Conservation (phyloP, 2,113 vertebrate species). For the Forbesichthys papilliferus region DNA sequence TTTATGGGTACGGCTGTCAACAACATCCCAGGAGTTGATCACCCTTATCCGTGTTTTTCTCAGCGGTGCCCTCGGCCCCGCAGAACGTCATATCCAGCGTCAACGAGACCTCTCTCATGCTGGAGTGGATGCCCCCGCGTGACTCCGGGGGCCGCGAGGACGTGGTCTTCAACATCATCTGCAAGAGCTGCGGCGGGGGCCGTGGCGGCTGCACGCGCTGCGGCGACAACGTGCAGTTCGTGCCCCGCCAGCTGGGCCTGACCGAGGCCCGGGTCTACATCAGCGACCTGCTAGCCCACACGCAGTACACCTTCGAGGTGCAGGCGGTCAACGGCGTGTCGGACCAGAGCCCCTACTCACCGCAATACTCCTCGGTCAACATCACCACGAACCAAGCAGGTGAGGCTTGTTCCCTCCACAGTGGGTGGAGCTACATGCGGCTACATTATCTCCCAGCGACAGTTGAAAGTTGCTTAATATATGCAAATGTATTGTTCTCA, state of each 20-base stretch:
- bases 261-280: slow-evolving; percentile 90
- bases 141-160: slow-evolving; percentile 92
- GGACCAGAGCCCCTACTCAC: slow-evolving; percentile 96
- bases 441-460: no score
- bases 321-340: slow-evolving; percentile 97
- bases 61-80: slow-evolving; percentile 92
- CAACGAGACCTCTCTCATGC: slow-evolving; percentile 95
- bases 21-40: neutral
- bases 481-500: no score
- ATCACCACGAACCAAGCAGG: slow-evolving; percentile 99
- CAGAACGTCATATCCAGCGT: slow-evolving; percentile 93
- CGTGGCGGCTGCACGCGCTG: slow-evolving; percentile 92
- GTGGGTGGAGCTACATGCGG: neutral
- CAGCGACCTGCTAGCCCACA: slow-evolving; percentile 95
- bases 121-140: slow-evolving; percentile 88
- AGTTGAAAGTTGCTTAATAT: no score
- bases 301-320: slow-evolving; percentile 98
- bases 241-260: slow-evolving; percentile 93
- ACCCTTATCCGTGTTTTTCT: neutral
- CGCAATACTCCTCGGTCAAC: slow-evolving; percentile 92
- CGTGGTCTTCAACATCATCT: slow-evolving; percentile 97
- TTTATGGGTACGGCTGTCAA: neutral
- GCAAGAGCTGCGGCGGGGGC: slow-evolving; percentile 92
- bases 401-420: slow-evolving; percentile 75
- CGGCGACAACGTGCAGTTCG: slow-evolving; percentile 94